Evolutionary conservation across 2,113 vertebrate genomes (phyloP).

Genomic region (Tragelaphus strepsiceros): DNA sequence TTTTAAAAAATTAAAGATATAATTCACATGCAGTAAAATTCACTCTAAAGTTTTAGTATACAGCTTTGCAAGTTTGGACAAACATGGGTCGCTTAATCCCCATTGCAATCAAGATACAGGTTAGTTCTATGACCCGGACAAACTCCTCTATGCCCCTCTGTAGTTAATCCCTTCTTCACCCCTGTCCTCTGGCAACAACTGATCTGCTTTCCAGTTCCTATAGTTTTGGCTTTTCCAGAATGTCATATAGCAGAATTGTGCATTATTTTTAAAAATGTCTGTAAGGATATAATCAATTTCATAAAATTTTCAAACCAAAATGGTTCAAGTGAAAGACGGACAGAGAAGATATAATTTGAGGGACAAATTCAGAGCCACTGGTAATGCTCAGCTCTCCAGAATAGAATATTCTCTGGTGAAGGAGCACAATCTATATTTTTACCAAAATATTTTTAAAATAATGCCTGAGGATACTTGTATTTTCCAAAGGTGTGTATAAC

Average conservation of each 20-base stretch:
- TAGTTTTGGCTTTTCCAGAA: slow-evolving; percentile 2
- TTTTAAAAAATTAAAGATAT: not conserved
- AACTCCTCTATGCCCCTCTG: not conserved
- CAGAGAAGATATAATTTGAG: not conserved
- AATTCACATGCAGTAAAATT: slow-evolving; percentile 18
- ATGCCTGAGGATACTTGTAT: not conserved
- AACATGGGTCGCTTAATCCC: not conserved
- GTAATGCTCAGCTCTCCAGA: not conserved
- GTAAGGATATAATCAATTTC: not conserved
- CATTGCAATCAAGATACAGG: not conserved
- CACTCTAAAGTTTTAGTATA: not conserved
- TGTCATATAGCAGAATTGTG: not conserved
- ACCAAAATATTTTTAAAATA: not conserved
- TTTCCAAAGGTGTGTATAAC: not conserved
- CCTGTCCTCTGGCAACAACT: not conserved
- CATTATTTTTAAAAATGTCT: not conserved
- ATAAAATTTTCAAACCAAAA: not conserved
- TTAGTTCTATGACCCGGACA: not conserved
- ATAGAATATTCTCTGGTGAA: not conserved
- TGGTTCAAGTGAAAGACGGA: not conserved
- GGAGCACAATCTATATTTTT: not conserved
- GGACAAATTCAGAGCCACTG: not conserved
- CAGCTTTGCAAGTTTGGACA: not conserved
- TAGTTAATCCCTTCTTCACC: not conserved
- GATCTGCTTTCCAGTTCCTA: not conserved